A percentile compares a stretch with the other conserved stretches of the same genome.
Evolutionary conservation across 2,797 vertebrate genomes (phyloP).

Genomic region (Xenops minutus): DNA sequence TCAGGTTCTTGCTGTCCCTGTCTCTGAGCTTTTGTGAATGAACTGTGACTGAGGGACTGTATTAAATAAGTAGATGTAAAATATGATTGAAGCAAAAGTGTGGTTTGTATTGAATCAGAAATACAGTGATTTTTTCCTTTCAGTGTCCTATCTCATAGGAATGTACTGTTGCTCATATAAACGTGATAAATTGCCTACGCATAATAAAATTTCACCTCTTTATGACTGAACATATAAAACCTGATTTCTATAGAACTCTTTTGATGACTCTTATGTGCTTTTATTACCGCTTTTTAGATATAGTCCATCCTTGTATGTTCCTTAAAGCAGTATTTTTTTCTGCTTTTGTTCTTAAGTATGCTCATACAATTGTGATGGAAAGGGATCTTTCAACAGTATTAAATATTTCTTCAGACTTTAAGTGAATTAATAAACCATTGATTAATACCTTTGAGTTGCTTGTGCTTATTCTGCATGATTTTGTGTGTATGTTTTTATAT

Average conservation of each 20-base stretch:
- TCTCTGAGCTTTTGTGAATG: not conserved
- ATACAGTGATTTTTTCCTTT: not conserved
- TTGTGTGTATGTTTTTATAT: not conserved
- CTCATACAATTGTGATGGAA: not conserved
- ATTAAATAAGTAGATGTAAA: not conserved
- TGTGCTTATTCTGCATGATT: not conserved
- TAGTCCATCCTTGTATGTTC: not conserved
- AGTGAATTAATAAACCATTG: not conserved
- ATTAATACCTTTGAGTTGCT: not conserved
- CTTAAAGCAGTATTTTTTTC: not conserved
- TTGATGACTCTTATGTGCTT: not conserved
- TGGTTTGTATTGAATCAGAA: not conserved
- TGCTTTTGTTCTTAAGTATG: not conserved
- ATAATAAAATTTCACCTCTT: not conserved
- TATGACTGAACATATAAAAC: not conserved
- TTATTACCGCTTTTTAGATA: not conserved
- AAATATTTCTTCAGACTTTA: not conserved
- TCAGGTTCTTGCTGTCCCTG: not conserved
- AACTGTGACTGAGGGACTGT: not conserved
- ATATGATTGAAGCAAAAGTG: not conserved
- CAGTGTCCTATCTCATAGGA: not conserved
- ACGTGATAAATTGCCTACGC: not conserved
- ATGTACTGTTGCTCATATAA: not conserved
- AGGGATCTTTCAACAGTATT: not conserved
- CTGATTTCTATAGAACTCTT: not conserved